A percentile compares a stretch with the other conserved stretches of the same genome.
These are phyloP conservation scores for Nemotelus nigrinus DNA, from an alignment of 2,888 invertebrate genomes.

Conservation along the genomic window DNA sequence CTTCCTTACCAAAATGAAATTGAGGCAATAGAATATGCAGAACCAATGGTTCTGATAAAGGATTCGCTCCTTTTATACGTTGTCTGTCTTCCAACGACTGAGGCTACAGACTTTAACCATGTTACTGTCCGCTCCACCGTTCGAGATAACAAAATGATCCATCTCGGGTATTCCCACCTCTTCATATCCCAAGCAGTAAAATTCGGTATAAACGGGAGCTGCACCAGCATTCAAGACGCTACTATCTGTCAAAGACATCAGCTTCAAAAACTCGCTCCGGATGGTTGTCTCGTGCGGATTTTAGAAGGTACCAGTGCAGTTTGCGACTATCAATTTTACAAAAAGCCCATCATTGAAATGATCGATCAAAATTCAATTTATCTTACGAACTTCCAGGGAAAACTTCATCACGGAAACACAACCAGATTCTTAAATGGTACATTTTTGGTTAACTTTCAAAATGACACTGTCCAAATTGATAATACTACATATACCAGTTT, in stretches of 20 bases:
- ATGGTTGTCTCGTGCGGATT: conserved; percentile 10
- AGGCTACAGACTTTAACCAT: no score
- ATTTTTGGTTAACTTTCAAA: conserved; percentile 15
- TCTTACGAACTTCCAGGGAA: conserved; percentile 37
- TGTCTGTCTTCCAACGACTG: no score
- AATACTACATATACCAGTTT: conserved; percentile 1
- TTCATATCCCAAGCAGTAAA: no score
- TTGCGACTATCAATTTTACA: conserved; percentile 22
- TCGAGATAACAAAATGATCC: no score
- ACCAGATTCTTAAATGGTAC: conserved; percentile 29
- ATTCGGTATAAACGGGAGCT: neutral
- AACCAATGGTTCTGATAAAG: no score
- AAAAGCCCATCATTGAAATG: neutral
- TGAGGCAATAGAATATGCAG: no score
- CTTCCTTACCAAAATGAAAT: no score
- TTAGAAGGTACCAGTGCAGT: conserved; percentile 5
- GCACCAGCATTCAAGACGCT: neutral
- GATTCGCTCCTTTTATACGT: no score
- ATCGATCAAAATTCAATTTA: conserved; percentile 34
- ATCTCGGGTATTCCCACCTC: no score
- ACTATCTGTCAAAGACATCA: neutral
- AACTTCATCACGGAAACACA: neutral
- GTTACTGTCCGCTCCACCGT: no score
- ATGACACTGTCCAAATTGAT: conserved; percentile 32
- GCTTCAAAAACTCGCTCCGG: neutral